Evolutionary conservation across 2,888 invertebrate genomes (phyloP), one percentile per base, ranked within the genome.

Genomic region (Thumatha senex): DNA sequence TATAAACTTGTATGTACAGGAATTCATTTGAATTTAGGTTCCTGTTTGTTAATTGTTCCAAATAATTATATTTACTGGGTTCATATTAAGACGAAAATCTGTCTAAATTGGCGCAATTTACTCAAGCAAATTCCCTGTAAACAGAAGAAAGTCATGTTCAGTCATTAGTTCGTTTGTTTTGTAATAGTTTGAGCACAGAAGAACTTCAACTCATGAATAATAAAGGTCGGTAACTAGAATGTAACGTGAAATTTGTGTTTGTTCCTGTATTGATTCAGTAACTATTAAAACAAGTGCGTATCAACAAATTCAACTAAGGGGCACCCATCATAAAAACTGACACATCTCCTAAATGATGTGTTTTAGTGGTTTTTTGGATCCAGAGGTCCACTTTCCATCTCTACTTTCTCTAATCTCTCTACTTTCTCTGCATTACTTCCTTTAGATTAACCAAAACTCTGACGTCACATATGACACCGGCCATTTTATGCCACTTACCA

Each of bases 211-310:
- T 54, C 46, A 44, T 56, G 56, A 38, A 58, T 49, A 44, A 40
- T 40, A 50, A 57, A 60, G 36, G 48, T 36, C 15, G 38, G 44
- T 24, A 35, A 56, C 53, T 51, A 56, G 60, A 52, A 64, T 47
- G 44, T 48, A 51, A 40, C 41, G 38, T 48, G 35, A 38, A 50
- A 49, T 15, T 13, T 34, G 13, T 56, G 47, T 64, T 56, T 51
- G 34, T 45, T 55, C 48, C 39, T 14, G 29, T 13, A 44, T 47
- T 52, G 33, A 42, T 38, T 38, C 43, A 34, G 33, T 10, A 48
- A 24, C 8, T 58, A 18, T 49, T 9, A 39, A 48, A 34, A 8
- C 14, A 29, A 4, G 18, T 24, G 18, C 3, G 18, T 24, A 5
- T 24, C 18, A 4, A 24, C 18, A 24, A 24, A 4, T 2, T 24